Conservation (phyloP, 2,113 vertebrate genomes). For the Anarhynchus alexandrinus region DNA sequence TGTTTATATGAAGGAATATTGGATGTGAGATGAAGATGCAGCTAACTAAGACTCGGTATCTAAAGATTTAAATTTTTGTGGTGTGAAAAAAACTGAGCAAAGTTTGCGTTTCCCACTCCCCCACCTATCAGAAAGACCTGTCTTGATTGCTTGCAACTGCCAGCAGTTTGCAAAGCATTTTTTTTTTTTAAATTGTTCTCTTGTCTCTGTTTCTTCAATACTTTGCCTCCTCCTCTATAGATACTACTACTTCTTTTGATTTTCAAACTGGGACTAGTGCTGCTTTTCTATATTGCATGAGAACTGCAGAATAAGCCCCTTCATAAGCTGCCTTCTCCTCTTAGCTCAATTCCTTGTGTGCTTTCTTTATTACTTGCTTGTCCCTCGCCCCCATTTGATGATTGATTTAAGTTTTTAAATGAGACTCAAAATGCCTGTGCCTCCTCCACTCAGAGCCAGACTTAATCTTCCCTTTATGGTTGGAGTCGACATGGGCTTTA, state of each 20-base stretch:
- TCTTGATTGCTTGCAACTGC: background rate
- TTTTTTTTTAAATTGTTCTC: background rate
- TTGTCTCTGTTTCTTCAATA: background rate
- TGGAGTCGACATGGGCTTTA: background rate
- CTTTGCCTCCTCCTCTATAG: background rate
- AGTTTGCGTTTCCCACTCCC: background rate
- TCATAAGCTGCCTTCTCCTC: background rate
- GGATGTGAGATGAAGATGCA: background rate
- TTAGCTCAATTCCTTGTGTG: background rate
- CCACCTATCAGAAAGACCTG: background rate
- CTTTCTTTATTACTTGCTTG: background rate
- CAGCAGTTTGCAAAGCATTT: background rate
- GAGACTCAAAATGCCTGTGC: background rate
- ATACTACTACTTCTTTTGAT: background rate
- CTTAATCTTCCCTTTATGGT: background rate
- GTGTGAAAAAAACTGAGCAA: background rate
- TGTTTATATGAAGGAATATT: background rate
- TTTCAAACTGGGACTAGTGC: background rate
- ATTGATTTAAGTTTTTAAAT: constrained; percentile 2
- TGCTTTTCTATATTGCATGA: background rate
- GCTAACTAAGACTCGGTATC: background rate
- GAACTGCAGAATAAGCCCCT: background rate
- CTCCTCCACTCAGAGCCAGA: background rate
- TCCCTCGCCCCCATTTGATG: background rate
- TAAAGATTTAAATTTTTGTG: background rate